A percentile compares a stretch with the other conserved stretches of the same genome.
Conservation (phyloP, 2,888 invertebrate species). For the Nudaria mundana region DNA sequence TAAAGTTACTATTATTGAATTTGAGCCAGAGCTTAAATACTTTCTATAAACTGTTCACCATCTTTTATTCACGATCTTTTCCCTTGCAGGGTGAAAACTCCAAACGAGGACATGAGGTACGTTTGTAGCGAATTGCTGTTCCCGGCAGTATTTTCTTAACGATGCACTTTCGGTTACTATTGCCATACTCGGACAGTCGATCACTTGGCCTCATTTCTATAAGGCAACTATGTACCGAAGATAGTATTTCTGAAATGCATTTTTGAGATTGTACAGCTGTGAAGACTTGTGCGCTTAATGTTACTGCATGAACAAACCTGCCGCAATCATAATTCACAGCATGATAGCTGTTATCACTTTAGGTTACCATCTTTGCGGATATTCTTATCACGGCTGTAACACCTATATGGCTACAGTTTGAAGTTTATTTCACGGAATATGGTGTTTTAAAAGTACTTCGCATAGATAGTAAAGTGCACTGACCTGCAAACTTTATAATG, state of each 20-base stretch:
- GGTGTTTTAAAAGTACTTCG: too few species aligned
- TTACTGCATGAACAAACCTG: slow-evolving; percentile 31
- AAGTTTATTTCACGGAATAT: too few species aligned
- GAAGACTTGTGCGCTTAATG: slow-evolving; percentile 28
- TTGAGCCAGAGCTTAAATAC: too few species aligned
- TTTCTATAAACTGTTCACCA: background rate
- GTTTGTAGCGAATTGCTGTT: slow-evolving; percentile 21
- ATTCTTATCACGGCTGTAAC: slow-evolving; percentile 2
- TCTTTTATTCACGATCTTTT: slow-evolving; percentile 27
- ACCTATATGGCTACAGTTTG: background rate
- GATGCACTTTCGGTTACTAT: slow-evolving; percentile 6
- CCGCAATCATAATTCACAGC: slow-evolving; percentile 9
- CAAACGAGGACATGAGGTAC: slow-evolving; percentile 35
- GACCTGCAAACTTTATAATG: too few species aligned
- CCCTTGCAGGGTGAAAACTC: slow-evolving; percentile 37
- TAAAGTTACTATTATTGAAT: slow-evolving; percentile 4
- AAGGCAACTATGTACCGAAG: background rate
- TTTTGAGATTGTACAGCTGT: slow-evolving; percentile 9
- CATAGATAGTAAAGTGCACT: too few species aligned
- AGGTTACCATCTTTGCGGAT: slow-evolving; percentile 5
- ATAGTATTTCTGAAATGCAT: slow-evolving; percentile 4
- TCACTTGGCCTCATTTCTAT: background rate
- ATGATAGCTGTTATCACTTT: slow-evolving; percentile 14
- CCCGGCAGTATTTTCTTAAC: slow-evolving; percentile 5
- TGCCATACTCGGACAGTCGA: background rate